These are phyloP conservation scores for Dolichopus griseipennis DNA, from an alignment of 2,888 invertebrate genomes.

Conservation along the genomic window DNA sequence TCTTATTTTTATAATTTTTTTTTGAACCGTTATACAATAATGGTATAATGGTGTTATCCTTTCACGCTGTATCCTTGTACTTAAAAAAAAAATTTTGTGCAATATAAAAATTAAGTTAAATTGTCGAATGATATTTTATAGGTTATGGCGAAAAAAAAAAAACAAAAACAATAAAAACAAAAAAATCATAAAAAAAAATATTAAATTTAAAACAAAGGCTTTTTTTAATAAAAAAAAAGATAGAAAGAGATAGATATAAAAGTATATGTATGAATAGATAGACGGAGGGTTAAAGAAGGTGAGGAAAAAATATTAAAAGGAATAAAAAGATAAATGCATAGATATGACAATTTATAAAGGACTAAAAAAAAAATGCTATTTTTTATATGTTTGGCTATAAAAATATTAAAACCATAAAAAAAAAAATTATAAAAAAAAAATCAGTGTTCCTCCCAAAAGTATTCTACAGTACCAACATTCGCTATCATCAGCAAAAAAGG, in stretches of 20 bases:
- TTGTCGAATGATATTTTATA: background rate
- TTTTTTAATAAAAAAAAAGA: too few relatives aligned
- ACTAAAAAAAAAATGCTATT: background rate
- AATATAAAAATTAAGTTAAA: slow-evolving; percentile 6
- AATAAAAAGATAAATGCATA: background rate
- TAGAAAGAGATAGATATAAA: background rate
- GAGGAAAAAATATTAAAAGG: background rate
- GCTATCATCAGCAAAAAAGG: too few relatives aligned
- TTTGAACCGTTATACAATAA: too few relatives aligned
- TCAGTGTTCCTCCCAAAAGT: background rate
- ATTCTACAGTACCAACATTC: background rate
- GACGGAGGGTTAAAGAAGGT: too few relatives aligned
- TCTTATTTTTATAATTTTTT: too few relatives aligned
- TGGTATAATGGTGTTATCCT: background rate
- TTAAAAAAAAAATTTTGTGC: background rate
- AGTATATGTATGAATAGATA: background rate
- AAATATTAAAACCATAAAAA: background rate
- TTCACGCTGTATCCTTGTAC: background rate
- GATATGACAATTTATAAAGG: background rate
- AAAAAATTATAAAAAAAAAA: background rate
- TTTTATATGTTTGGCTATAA: background rate
- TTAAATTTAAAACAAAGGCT: too few relatives aligned
- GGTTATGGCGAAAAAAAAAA: background rate
- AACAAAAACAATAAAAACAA: too few relatives aligned
- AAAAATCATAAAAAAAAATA: too few relatives aligned